phyloP scores from a whole-genome alignment of 2,113 vertebrate species.

The Patagioenas fasciata region DNA sequence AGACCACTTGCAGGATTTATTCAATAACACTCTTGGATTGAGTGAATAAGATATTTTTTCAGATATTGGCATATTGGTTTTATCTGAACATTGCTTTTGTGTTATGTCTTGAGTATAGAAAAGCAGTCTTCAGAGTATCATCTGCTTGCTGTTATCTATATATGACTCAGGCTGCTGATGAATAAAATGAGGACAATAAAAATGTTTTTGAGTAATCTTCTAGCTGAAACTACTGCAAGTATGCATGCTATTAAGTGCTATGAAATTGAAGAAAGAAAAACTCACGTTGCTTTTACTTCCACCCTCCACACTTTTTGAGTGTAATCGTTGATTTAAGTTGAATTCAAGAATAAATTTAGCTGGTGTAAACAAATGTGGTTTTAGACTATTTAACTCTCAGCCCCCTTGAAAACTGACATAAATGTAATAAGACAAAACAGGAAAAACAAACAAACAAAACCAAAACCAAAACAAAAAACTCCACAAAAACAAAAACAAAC shows the following conservation, averaged over 20 bases:
- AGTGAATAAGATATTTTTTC: not conserved
- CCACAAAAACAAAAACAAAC: too few relatives aligned
- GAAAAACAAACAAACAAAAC: not conserved
- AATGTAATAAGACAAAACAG: not conserved
- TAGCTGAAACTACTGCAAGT: not conserved
- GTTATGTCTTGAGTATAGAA: not conserved
- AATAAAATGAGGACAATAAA: not conserved
- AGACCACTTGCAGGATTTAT: not conserved
- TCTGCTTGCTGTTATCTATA: not conserved
- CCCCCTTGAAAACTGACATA: not conserved
- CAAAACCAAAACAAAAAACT: too few relatives aligned
- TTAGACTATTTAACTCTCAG: not conserved
- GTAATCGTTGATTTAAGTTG: not conserved
- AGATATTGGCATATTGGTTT: not conserved
- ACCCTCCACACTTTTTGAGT: not conserved
- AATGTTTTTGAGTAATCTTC: not conserved
- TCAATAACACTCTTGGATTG: not conserved
- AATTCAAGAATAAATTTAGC: not conserved
- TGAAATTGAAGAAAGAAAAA: not conserved
- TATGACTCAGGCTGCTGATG: not conserved
- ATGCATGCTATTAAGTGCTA: not conserved
- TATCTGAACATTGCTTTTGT: not conserved
- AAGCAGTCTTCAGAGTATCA: not conserved
- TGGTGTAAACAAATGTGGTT: not conserved
- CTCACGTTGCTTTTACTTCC: not conserved